Base-by-base conservation (phyloP, 2,113 vertebrate species). In the Theropithecus gelada region DNA sequence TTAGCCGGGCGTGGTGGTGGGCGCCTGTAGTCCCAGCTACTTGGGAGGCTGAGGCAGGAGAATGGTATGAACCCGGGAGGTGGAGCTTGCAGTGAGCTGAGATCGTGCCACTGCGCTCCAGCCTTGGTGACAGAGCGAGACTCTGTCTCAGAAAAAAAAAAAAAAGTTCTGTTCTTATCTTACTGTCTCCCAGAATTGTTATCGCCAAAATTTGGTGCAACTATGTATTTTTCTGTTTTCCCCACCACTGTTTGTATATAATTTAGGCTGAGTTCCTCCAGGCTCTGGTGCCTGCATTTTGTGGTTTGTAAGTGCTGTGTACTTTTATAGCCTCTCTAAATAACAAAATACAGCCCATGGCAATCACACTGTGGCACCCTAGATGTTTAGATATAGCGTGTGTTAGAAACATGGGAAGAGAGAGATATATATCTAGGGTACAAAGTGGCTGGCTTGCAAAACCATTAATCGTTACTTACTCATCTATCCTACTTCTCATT, bases 291-390 rank as follows among this genome's bases (percentile, higher is more conserved):
- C 78, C 94, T 95, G 1, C 96, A 91, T 98, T 97, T 82, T 96
- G 7, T 94, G 79, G 88, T 93, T 97, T 97, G 93, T 96, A 95
- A 97, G 96, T 96, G 95, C 93, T 96, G 23, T 97, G 97, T 94
- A 93, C 90, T 97, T 97, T 96, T 95, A 97, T 94, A 95, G 88
- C 68, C 88, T 95, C 94, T 96, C 94, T 98, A 97, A 97, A 97
- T 98, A 98, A 94, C 95, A 96, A 81, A 96, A 90, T 93, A 92
- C 48, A 88, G 96, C 95, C 96, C 73, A 76, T 97, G 94, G 96
- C 93, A 95, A 73, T 92, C 97, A 73, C 78, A 97, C 43, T 93
- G 55, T 96, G 95, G 93, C 52, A 90, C 68, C 83, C 59, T 70
- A 55, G 87, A 79, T 20, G 27, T 97, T 93, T 93, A 87, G 84